Evolutionary conservation across 2,888 invertebrate genomes (phyloP), one percentile per base, ranked within the genome.

Genomic region (Mallateleia sp.): DNA sequence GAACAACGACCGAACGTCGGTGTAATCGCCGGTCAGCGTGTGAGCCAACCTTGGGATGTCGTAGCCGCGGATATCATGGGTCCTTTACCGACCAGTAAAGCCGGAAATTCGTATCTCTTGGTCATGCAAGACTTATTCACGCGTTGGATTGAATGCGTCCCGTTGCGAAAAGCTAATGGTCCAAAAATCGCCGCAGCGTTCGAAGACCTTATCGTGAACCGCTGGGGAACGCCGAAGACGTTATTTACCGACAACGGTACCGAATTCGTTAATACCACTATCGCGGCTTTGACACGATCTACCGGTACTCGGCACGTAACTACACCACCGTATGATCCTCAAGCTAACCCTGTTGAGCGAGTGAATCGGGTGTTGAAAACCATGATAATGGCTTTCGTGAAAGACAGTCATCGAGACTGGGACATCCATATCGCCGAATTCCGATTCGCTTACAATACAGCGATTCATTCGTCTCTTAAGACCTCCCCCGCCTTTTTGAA

Each of bases 221-320:
- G 28, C 4, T 28, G 28, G 28, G 28, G 28, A 8, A 28, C 28
- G 5, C 28, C 28, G 4, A 8, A 28, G 28, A 28, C 4, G 5
- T 8, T 28, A 8, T 8, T 28, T 4, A 28, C 28, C 5, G 28
- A 28, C 8, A 28, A 28, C 28, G 28, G 28, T 6, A 28, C 28
- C 28, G 28, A 28, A 8, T 28, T 28, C 28, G 28, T 28, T 6
- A 28, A 28, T 8, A 6, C 28, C 5, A 28, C 28, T 8, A 28
- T 28, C 8, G 28, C 28, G 28, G 28, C 28, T 28, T 28, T 28
- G 8, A 8, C 45, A 60, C 54, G 52, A 15, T 78, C 81, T 0
- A 85, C 52, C n/a, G 77, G 77, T 8, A 28, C 8, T 4, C 28
- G 28, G 28, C 28, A 28, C 8, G 5, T 4, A 28, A 28, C 28